These are phyloP conservation scores for Tipula unca DNA, from an alignment of 2,888 invertebrate species.

Conservation along the genomic window DNA sequence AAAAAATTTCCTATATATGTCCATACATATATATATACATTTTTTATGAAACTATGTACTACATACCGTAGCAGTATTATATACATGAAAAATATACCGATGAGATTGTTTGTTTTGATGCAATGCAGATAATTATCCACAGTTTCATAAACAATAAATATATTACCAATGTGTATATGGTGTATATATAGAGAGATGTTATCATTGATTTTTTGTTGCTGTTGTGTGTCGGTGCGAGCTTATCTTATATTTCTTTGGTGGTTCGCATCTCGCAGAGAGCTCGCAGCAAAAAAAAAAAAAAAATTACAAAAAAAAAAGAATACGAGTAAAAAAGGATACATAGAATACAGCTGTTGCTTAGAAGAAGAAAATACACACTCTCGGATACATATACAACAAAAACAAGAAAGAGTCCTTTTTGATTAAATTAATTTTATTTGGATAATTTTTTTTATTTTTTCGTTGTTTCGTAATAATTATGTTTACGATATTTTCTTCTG, in stretches of 20 bases:
- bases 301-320: neutral
- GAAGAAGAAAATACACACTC: neutral
- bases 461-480: neutral
- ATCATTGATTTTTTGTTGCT: neutral
- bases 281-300: neutral
- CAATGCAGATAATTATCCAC: constrained; percentile 8
- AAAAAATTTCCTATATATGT: neutral
- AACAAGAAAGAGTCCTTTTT: neutral
- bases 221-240: neutral
- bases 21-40: neutral
- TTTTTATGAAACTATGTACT: neutral
- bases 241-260: neutral
- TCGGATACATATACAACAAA: neutral
- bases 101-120: neutral
- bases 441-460: neutral
- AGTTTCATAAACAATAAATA: neutral
- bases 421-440: neutral
- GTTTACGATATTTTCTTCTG: neutral
- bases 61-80: neutral
- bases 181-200: neutral
- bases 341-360: neutral
- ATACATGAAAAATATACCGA: too few relatives aligned
- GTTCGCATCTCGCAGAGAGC: neutral
- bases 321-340: neutral
- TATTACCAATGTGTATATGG: neutral